Conservation (phyloP, 2,888 invertebrate species). For the Digitonthophagus gazella region DNA sequence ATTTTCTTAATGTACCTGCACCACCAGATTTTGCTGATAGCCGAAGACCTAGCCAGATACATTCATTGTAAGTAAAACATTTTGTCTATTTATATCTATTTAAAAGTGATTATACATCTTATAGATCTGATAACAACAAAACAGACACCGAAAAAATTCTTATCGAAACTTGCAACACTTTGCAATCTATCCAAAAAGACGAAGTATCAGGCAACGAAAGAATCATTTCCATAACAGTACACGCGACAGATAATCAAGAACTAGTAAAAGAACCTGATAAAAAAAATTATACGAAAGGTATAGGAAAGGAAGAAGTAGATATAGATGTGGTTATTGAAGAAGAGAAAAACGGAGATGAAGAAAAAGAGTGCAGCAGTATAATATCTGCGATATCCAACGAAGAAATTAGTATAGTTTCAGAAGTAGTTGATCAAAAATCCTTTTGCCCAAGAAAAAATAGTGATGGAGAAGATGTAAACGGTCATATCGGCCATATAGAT, state of each 20-base stretch:
- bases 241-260: slow-evolving; percentile 19
- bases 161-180: slow-evolving; percentile 41
- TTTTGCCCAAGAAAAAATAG: slow-evolving; percentile 52
- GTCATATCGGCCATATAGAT: slow-evolving; percentile 74
- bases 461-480: slow-evolving; percentile 52
- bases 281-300: slow-evolving; percentile 33
- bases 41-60: slow-evolving; percentile 61
- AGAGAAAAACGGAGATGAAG: slow-evolving; percentile 52
- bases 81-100: not conserved
- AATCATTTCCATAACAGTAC: slow-evolving; percentile 38
- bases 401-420: slow-evolving; percentile 69
- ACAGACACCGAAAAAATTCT: slow-evolving; percentile 25
- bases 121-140: not conserved
- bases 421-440: slow-evolving; percentile 57
- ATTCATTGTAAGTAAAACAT: slow-evolving; percentile 35
- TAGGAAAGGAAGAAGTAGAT: slow-evolving; percentile 15
- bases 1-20: slow-evolving; percentile 62
- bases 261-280: slow-evolving; percentile 40
- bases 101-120: not conserved
- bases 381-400: slow-evolving; percentile 65
- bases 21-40: slow-evolving; percentile 83
- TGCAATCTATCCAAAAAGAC: slow-evolving; percentile 38
- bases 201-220: slow-evolving; percentile 51
- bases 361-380: slow-evolving; percentile 61
- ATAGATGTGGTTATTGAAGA: slow-evolving; percentile 44